Base-by-base conservation (phyloP, 1,140 invertebrate species). In the Ceratosolen solmsi region DNA sequence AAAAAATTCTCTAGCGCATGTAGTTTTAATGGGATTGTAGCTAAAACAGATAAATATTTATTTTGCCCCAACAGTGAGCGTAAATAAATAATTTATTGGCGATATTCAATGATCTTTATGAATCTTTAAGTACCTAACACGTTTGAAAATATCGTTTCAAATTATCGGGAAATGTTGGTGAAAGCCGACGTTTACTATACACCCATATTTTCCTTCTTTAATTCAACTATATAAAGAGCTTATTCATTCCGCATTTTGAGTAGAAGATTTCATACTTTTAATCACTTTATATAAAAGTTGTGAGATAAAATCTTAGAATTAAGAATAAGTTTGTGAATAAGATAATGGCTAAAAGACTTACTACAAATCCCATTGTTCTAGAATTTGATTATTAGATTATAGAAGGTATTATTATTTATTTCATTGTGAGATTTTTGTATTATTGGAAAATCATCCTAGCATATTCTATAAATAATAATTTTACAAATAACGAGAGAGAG, bases 291-390 rank as follows among this genome's bases (percentile, higher is more conserved):
- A 27, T 51, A 72, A 72, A 17, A 49, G 70, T 72, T 49, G 25
- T 17, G 38, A 46, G 13, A 25, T 49, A 27, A 15, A 72, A 49
- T 72, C 70, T 72, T 51, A 49, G 2, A 49, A 25, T 49, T 72
- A 9, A 49, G 22, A 30, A 20, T 72, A 72, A 72, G 41, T 72
- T 72, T 72, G 27, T 72, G 38, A 72, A 72, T 27, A 72, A 46
- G 49, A 49, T 72, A 49, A 49, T 72, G 3, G 2, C 15, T 30
- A 27, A 49, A 72, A 20, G 25, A 30, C n/a, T 49, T 72, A 49
- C 11, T 46, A n/a, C 17, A 72, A 72, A 27, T 30, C 11, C 46
- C 15, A 49, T 72, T 27, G n/a, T 68, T 38, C 20, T 68, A 38
- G 38, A 3, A 20, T 68, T 68, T 68, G 36, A 68, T n/a, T 38